phyloP scores from a whole-genome alignment of 2,888 invertebrate genomes.

The Drosophila tripunctata region DNA sequence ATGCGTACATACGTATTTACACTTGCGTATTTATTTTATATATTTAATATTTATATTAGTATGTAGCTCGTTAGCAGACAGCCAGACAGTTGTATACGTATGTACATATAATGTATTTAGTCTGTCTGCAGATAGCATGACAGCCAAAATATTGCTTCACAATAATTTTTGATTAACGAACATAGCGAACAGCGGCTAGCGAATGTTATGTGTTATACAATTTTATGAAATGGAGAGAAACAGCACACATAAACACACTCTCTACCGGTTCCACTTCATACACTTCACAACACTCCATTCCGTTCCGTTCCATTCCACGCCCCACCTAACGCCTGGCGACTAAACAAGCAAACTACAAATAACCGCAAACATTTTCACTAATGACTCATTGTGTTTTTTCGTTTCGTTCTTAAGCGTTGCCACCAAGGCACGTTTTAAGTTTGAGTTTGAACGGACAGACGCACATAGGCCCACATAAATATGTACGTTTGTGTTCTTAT shows the following conservation, averaged over 20 bases:
- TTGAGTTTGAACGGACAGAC: conserved; percentile 32
- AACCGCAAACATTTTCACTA: conserved; percentile 38
- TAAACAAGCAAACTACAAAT: conserved; percentile 19
- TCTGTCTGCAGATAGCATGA: conserved; percentile 5
- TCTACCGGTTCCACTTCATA: too few relatives aligned
- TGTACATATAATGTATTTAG: not conserved
- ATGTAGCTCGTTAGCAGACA: not conserved
- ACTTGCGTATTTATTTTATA: conserved; percentile 4
- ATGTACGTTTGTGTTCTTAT: conserved; percentile 1
- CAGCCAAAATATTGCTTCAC: conserved; percentile 13
- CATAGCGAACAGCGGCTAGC: not conserved
- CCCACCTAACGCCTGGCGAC: not conserved
- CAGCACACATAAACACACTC: not conserved
- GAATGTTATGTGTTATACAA: conserved; percentile 11
- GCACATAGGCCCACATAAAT: conserved; percentile 6
- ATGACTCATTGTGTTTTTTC: conserved; percentile 44
- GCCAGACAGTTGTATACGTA: not conserved
- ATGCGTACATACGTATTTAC: conserved; percentile 8
- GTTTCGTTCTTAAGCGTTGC: conserved; percentile 19
- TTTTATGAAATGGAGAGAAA: conserved; percentile 4
- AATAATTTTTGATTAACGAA: conserved; percentile 19
- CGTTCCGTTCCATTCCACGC: not conserved
- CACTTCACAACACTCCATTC: not conserved
- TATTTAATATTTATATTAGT: not conserved
- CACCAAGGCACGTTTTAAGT: conserved; percentile 36